Evolutionary conservation across 2,797 vertebrate species (phyloP), one percentile per base, ranked within the genome.

Genomic region (Clarias fuscus): DNA sequence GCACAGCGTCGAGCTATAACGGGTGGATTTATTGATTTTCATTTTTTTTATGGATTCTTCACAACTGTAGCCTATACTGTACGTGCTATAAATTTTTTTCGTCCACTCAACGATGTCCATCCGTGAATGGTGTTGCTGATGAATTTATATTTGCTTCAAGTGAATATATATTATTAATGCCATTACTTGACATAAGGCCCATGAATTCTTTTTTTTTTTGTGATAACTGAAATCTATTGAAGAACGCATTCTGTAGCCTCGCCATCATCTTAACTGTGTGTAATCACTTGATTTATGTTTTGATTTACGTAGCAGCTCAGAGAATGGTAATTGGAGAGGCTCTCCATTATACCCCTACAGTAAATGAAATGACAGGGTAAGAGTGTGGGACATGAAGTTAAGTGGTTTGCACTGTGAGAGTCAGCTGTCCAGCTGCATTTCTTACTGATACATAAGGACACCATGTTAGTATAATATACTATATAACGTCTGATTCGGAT

Each of bases 81-180:
- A 1, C 33, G 72, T 68, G 30, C 17, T 71, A 67, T 80, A 64
- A 82, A 65, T 86, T 17, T 43, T 43, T 22, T 77, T 58, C 40
- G 5, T 73, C 61, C 78, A 4, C 30, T 22, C 20, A 40, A 37
- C 11, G 67, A 79, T 86, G 43, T 86, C 77, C 75, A 79, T 58
- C 68, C 53, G 58, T 88, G 62, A 53, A 75, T 30, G 59, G 43
- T 72, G 53, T 37, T 53, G 58, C 79, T 77, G 87, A 86, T 86
- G 73, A 82, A 65, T 77, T 82, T 59, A 43, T 65, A 84, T 71
- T 82, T 53, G 27, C 81, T 89, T 30, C 14, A 22, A 43, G 67
- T 56, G 30, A 72, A 76, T 72, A n/a, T 85, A 88, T 89, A 88
- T 90, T 88, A 89, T 83, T 86, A 91, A 91, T 88, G 73, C 43